Percentiles rank a stretch among this genome's conserved stretches.
Conservation (phyloP, 2,797 vertebrate species). For the Eptatretus atami region DNA sequence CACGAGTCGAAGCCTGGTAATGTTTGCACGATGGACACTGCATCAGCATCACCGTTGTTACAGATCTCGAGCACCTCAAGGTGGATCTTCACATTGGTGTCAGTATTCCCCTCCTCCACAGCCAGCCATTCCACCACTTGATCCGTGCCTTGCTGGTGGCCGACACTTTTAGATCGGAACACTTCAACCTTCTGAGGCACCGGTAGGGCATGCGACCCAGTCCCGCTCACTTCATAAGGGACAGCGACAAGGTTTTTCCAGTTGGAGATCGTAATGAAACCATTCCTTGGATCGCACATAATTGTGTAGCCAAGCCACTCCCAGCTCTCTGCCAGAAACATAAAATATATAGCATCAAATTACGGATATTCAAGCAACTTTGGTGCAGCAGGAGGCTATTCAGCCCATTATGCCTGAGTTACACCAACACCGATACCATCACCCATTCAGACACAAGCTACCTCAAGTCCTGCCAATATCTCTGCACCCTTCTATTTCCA, state of each 20-base stretch:
- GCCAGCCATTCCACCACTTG: slow-evolving; percentile 16
- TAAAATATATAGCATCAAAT: slow-evolving; percentile 5
- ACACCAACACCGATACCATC: too few species aligned
- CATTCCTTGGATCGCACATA: slow-evolving; percentile 77
- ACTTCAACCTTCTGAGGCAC: slow-evolving; percentile 56
- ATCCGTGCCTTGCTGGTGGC: slow-evolving; percentile 50
- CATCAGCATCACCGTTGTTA: slow-evolving; percentile 72
- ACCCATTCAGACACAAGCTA: too few species aligned
- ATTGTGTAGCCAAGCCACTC: slow-evolving; percentile 40
- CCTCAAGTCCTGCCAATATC: too few species aligned
- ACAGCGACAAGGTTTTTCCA: slow-evolving; percentile 69
- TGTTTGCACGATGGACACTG: slow-evolving; percentile 75
- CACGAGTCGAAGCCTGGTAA: slow-evolving; percentile 67
- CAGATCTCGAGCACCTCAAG: slow-evolving; percentile 94
- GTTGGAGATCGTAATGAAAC: slow-evolving; percentile 71
- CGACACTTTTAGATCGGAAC: slow-evolving; percentile 78
- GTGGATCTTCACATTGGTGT: slow-evolving; percentile 83
- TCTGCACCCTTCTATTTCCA: too few species aligned
- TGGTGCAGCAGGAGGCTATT: too few species aligned
- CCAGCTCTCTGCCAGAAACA: slow-evolving; percentile 24
- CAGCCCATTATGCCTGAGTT: too few species aligned
- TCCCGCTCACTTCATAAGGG: slow-evolving; percentile 75
- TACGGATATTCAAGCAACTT: too few species aligned
- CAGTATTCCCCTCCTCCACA: slow-evolving; percentile 22
- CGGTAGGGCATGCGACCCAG: slow-evolving; percentile 51